Base-by-base conservation (phyloP, 2,113 vertebrate genomes). In the Mellivora capensis region DNA sequence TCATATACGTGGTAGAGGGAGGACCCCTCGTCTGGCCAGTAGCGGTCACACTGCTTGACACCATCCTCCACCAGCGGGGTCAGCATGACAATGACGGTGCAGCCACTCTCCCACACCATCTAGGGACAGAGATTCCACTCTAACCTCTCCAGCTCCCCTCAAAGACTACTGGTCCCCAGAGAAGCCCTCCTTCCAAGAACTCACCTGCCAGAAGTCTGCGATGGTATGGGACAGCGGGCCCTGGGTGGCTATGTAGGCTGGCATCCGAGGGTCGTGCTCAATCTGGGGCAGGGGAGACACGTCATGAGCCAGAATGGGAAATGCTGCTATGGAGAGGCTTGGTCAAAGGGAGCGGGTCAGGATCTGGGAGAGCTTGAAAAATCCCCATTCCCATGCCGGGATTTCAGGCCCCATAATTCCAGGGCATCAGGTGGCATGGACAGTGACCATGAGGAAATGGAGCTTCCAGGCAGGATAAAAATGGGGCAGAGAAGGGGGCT, bases 61-160 rank as follows among this genome's bases (percentile, higher is more conserved):
- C 99, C 99, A 15, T 99, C 99, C 91, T 99, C 99, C 2, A 99
- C 99, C 96, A 99, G 98, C 0, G 99, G 99, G 18, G 99, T 99
- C 98, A 99, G 99, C 99, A 99, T 99, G 96, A 99, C 99, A 0
- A 99, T 99, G 96, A 99, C 99, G 0, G 99, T 99, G 97, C 99
- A 99, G 98, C 99, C 99, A 0, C 99, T 99, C 98, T 99, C 99
- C 99, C 99, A 99, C 90, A 99, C 99, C 99, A 99, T 99, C 99
- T 99, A 98, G 59, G 82, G 27, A 90, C 47, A 86, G 92, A 93
- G 37, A 90, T 10, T 23, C 67, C 54, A 11, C 37, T 57, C 34
- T 54, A 25, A 90, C 14, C 20, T 80, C 62, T 31, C n/a, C 21
- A 18, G 37, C 25, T 57, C 34, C 11, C 62, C n/a, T n/a, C 27